Evolutionary conservation across 2,797 vertebrate genomes (phyloP), one percentile per base, ranked within the genome.

Genomic region (Lagorchestes hirsutus): DNA sequence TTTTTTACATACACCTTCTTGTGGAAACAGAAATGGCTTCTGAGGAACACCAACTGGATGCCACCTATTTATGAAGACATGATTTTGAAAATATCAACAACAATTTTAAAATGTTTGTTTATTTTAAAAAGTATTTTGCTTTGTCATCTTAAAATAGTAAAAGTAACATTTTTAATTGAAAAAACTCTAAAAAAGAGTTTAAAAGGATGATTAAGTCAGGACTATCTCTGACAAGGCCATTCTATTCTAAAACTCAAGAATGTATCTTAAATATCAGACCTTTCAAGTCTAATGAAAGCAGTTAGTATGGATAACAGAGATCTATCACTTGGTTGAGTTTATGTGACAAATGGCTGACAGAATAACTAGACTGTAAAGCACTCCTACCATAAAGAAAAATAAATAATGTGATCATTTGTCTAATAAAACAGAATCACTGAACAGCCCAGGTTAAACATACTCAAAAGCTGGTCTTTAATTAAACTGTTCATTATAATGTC

Each of bases 1-100:
- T 0, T 96, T 46, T 96, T 97, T 98, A 18, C 55, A 50, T 90
- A 96, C 58, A 3, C 96, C 87, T 58, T 98, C 94, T 67, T 11
- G 94, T 16, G 98, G 98, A 40, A 98, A 96, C 90, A 97, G 1
- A 93, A 98, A 98, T 90, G 97, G 94, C 93, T 98, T 97, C 97
- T 97, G 97, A 95, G 98, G 92, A 94, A 98, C 57, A 91, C 98
- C 97, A 92, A 40, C 10, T 50, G 97, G 98, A 94, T 97, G 46
- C 0, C 31, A 87, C 99, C 99, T 99, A 97, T 1, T 93, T 46
- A 54, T 95, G 97, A 67, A 97, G 55, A 96, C 96, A 92, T 16
- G 95, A 94, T 93, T 94, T 95, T 87, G 40, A 67, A 97, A 96
- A 90, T 96, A 59, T 58, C 24, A 87, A 50, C 27, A 87, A 54